phyloP scores from a whole-genome alignment of 2,888 invertebrate genomes.

The Cremastinae sp. region DNA sequence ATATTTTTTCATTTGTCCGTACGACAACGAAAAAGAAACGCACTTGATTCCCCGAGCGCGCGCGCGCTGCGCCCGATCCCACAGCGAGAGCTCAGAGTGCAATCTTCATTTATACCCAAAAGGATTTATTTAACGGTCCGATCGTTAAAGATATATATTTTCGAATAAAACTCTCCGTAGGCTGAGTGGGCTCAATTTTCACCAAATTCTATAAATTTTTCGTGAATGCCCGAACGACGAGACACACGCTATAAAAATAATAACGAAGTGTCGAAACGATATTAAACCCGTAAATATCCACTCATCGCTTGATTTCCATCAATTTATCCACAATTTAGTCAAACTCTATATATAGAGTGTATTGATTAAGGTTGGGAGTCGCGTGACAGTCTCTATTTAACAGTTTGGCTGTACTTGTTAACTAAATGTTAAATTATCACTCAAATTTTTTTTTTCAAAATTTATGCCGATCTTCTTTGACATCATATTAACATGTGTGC shows the following conservation, averaged over 20 bases:
- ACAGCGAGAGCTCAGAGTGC: conserved; percentile 6
- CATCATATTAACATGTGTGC: no score
- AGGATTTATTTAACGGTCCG: conserved; percentile 48
- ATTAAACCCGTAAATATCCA: conserved; percentile 1
- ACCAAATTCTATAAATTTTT: conserved; percentile 19
- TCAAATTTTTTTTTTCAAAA: no score
- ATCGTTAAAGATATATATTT: conserved; percentile 51
- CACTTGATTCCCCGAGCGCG: conserved; percentile 41
- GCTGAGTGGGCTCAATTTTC: conserved; percentile 35
- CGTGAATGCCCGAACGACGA: no score
- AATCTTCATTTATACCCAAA: conserved; percentile 44
- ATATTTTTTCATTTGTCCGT: background rate
- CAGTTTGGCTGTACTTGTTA: no score
- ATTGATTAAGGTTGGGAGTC: no score
- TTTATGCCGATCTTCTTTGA: no score
- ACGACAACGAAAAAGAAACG: conserved; percentile 15
- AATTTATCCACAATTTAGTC: no score
- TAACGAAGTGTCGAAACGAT: conserved; percentile 52
- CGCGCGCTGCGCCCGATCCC: conserved; percentile 5
- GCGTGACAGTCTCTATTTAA: no score
- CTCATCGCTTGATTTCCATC: no score
- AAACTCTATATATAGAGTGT: no score
- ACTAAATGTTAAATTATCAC: no score
- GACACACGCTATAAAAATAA: background rate
- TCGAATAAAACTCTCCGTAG: conserved; percentile 17